Evolutionary conservation across 2,113 vertebrate species (phyloP).

Genomic region (Perca flavescens): DNA sequence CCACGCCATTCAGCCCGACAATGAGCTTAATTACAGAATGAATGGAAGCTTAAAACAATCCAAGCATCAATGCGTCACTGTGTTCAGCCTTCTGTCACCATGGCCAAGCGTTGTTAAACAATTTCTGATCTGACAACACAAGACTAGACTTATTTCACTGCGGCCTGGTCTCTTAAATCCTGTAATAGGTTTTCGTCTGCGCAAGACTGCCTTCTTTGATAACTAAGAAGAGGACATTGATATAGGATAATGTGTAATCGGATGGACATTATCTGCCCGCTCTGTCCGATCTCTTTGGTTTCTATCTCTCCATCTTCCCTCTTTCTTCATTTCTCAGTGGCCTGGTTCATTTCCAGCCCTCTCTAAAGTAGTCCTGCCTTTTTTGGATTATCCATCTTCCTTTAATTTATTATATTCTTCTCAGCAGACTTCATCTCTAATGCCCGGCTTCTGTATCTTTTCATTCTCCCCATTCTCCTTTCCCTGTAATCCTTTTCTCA

Average conservation of each 20-base stretch:
- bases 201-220: not conserved
- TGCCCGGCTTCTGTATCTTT: slow-evolving; percentile 8
- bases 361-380: slow-evolving; percentile 45
- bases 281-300: not conserved
- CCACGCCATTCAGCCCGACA: too few relatives aligned
- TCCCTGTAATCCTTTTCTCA: slow-evolving; percentile 32
- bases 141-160: not conserved
- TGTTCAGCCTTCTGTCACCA: slow-evolving; percentile 2
- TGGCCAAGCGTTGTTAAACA: slow-evolving; percentile 13
- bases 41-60: slow-evolving; percentile 21
- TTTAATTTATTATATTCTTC: slow-evolving; percentile 23
- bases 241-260: slow-evolving; percentile 47
- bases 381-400: slow-evolving; percentile 64
- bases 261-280: slow-evolving; percentile 36
- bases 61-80: not conserved
- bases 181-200: not conserved
- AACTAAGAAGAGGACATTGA: slow-evolving; percentile 34
- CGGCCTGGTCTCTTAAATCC: slow-evolving; percentile 1
- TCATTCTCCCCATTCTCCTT: slow-evolving; percentile 29
- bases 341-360: slow-evolving; percentile 49
- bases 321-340: slow-evolving; percentile 23
- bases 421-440: slow-evolving; percentile 41
- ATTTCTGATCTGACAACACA: slow-evolving; percentile 27
- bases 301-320: slow-evolving; percentile 13
- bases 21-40: slow-evolving; percentile 52